Base-by-base conservation (phyloP, 2,888 invertebrate genomes). In the Ecdyonurus torrentis region DNA sequence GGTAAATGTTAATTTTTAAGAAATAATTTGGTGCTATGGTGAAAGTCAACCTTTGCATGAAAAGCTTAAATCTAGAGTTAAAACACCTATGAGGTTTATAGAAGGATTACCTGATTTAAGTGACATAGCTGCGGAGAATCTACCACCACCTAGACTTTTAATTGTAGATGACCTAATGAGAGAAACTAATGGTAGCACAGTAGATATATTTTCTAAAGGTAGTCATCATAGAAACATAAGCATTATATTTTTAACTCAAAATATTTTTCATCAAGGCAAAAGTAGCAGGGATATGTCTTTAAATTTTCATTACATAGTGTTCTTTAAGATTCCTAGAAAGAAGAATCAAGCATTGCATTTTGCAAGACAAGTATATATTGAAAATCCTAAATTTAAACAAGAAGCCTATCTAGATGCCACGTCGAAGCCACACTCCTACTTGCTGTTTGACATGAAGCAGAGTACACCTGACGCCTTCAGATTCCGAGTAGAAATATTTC, bases 231-330 rank as follows among this genome's bases (percentile, higher is more conserved):
- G 61, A 2, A 61, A 60, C 19, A 10, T 63, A 18, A 53, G 61
- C 18, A 61, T 65, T 20, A 65, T 67, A 59, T 67, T 66, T 61
- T 58, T 68, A 52, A 66, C 67, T 1, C 67, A 68, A 64, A 69
- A 68, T 62, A 50, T 69, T 20, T 69, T 68, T 61, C 66, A 66
- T 64, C 67, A 68, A 59, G 67, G 67, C 7, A 68, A 63, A 63
- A 66, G n/a, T n/a, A n/a, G n/a, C n/a, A n/a, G n/a, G n/a, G n/a
- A n/a, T n/a, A n/a, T n/a, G n/a, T n/a, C n/a, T n/a, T n/a, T n/a
- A n/a, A n/a, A n/a, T n/a, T n/a, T n/a, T n/a, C n/a, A n/a, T n/a
- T n/a, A n/a, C n/a, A 66, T 68, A 1, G 60, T 60, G 2, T 60
- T 20, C 20, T 60, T 60, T 15, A 60, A 60, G 23, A 60, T 22